These are phyloP conservation scores for Protobothrops mucrosquamatus DNA, from an alignment of 2,113 vertebrate genomes.

Conservation along the genomic window DNA sequence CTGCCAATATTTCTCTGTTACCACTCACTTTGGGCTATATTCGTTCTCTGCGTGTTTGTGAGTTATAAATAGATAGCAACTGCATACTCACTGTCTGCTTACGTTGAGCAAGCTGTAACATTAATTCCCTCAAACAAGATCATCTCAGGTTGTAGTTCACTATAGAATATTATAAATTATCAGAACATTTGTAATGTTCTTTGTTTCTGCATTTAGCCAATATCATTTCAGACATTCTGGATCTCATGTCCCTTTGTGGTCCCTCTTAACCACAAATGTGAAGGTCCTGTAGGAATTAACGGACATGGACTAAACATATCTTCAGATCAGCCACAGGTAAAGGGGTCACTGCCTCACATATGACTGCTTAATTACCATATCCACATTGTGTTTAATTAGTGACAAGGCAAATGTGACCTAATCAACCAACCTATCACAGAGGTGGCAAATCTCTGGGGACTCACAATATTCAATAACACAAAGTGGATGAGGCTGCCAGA, in stretches of 20 bases:
- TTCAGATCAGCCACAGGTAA: background rate
- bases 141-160: background rate
- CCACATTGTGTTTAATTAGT: background rate
- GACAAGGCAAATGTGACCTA: background rate
- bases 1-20: conserved; percentile 14
- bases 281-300: background rate
- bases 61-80: conserved; percentile 42
- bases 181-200: background rate
- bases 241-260: background rate
- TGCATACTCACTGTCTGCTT: conserved; percentile 20
- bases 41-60: conserved; percentile 25
- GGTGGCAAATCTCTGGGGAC: background rate
- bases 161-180: background rate
- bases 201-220: background rate
- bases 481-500: background rate
- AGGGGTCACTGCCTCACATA: background rate
- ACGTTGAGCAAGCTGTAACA: conserved; percentile 17
- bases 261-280: background rate
- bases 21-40: conserved; percentile 12
- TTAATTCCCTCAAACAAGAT: conserved; percentile 24
- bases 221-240: background rate
- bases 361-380: background rate
- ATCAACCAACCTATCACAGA: background rate
- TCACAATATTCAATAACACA: background rate
- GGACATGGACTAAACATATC: background rate